Base-by-base conservation (phyloP, 2,888 invertebrate genomes). In the Papilio demoleus region DNA sequence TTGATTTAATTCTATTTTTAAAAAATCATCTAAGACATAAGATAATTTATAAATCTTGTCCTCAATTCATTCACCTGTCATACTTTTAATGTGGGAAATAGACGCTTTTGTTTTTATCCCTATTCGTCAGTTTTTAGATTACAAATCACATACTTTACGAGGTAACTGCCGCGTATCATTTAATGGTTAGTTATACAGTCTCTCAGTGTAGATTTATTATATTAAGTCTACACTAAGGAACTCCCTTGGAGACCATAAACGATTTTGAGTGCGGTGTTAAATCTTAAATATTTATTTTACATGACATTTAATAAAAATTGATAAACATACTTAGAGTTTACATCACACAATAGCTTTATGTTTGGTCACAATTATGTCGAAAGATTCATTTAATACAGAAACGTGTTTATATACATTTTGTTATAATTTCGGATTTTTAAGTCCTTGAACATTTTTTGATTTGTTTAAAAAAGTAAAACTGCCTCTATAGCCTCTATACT, bases 291-390 rank as follows among this genome's bases (percentile, higher is more conserved):
- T 27, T 58, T 45, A 9, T 45, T 45, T 9, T 19, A 45, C 19
- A 45, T 19, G 17, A 60, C 2, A 36, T 59, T 50, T 50, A 38
- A 47, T 38, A 24, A 60, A 47, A 27, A n/a, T 27, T 62, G 50
- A 53, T 12, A 42, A 22, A 36, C 9, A 27, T 14, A 45, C 27
- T 45, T 45, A 19, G 9, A 45, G 59, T 63, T 58, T 14, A 68
- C 68, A 68, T 68, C 63, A 68, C 68, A 68, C 68, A 68, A 68
- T 64, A 68, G 11, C 17, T 24, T 27, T 34, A 61, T 53, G 14
- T 17, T 31, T 24, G 42, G n/a, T 19, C 27, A 61, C 22, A n/a
- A n/a, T 62, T 62, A 19, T 19, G 19, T 14, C 42, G n/a, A n/a
- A n/a, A n/a, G n/a, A n/a, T n/a, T n/a, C n/a, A n/a, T n/a, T n/a